Percentiles rank a stretch among this genome's conserved stretches.
These are phyloP conservation scores for Chascanopsetta lugubris DNA, from an alignment of 2,113 vertebrate genomes.

Conservation along the genomic window DNA sequence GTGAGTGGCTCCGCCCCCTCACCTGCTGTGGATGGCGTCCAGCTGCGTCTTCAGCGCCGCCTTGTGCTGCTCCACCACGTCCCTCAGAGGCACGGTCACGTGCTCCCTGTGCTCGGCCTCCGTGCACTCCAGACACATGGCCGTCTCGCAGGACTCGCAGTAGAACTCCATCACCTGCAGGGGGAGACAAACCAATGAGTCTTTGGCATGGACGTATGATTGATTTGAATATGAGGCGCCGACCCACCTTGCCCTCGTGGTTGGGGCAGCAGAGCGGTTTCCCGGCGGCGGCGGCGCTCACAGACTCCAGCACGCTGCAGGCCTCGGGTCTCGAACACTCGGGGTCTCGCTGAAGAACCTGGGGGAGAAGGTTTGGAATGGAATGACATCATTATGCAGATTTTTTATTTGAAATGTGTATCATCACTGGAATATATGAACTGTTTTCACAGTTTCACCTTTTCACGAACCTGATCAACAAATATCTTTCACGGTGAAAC, in stretches of 20 bases:
- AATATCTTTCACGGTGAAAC: too few relatives aligned
- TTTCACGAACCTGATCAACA: too few relatives aligned
- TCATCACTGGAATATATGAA: too few relatives aligned
- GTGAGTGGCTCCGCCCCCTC: not conserved
- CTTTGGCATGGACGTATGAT: too few relatives aligned
- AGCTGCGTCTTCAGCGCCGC: conserved; percentile 90
- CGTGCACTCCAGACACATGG: conserved; percentile 93
- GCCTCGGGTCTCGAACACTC: conserved; percentile 83
- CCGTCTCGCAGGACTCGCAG: conserved; percentile 94
- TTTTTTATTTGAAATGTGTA: too few relatives aligned
- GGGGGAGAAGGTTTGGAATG: not conserved
- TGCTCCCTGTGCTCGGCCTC: conserved; percentile 92
- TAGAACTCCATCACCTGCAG: conserved; percentile 95
- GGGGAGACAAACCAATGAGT: conserved; percentile 61
- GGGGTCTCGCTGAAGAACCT: conserved; percentile 86
- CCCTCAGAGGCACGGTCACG: conserved; percentile 87
- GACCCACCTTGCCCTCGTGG: conserved; percentile 92
- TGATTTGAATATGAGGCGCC: too few relatives aligned
- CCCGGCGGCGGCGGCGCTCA: conserved; percentile 85
- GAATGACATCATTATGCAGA: too few relatives aligned
- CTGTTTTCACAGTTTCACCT: too few relatives aligned
- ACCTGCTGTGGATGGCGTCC: conserved; percentile 90
- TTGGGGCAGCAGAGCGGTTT: conserved; percentile 93
- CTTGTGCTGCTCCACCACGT: conserved; percentile 95
- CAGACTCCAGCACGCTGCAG: conserved; percentile 84